phyloP scores from a whole-genome alignment of 2,113 vertebrate species.

The Aspiorhynchus laticeps region DNA sequence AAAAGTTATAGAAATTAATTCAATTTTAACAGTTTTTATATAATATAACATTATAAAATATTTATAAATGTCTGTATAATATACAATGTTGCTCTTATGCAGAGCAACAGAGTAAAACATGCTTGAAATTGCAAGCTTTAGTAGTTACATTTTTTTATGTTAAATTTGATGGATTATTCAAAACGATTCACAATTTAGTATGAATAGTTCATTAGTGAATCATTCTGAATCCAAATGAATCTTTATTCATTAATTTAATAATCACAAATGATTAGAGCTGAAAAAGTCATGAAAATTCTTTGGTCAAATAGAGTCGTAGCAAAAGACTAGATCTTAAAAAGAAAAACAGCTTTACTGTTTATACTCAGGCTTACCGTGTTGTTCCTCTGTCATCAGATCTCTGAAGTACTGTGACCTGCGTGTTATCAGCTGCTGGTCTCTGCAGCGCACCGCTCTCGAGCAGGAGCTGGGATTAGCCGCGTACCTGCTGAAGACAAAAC shows the following conservation, averaged over 20 bases:
- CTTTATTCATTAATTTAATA: too few relatives aligned
- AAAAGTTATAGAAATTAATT: background rate
- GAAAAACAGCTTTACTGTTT: background rate
- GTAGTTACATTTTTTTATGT: too few relatives aligned
- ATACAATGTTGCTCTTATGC: background rate
- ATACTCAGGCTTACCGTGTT: background rate
- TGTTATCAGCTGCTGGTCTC: constrained; percentile 89
- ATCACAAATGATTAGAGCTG: too few relatives aligned
- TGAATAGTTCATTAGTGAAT: too few relatives aligned
- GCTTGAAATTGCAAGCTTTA: background rate
- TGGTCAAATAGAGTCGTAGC: background rate
- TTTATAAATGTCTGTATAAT: background rate
- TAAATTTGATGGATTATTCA: too few relatives aligned
- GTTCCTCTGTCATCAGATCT: constrained; percentile 76
- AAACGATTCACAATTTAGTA: too few relatives aligned
- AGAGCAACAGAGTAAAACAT: too few relatives aligned
- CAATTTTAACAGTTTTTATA: too few relatives aligned
- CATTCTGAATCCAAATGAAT: too few relatives aligned
- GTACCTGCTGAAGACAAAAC: constrained; percentile 85
- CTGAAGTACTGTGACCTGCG: constrained; percentile 95
- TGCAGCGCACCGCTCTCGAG: constrained; percentile 89
- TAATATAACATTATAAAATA: too few relatives aligned
- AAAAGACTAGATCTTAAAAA: background rate
- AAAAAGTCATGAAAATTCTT: background rate
- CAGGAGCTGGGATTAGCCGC: constrained; percentile 95